These are phyloP conservation scores for Scaptomyza hsui DNA, from an alignment of 1,140 invertebrate genomes.

Conservation along the genomic window DNA sequence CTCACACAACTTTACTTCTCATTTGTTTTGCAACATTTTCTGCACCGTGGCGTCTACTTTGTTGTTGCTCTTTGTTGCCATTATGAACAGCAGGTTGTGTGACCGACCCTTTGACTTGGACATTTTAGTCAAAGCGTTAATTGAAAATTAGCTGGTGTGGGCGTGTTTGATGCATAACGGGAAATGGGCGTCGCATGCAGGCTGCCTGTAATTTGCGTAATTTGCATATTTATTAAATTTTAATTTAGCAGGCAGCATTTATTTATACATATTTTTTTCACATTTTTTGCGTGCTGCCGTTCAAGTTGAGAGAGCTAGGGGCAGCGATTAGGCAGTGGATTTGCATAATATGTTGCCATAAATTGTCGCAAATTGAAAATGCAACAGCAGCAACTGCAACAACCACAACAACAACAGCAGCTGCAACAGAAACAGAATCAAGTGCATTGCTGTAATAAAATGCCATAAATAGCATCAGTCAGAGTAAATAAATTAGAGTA, in stretches of 20 bases:
- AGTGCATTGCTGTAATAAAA: slow-evolving; percentile 24
- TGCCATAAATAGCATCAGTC: slow-evolving; percentile 71
- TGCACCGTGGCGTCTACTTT: slow-evolving; percentile 40
- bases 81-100: slow-evolving; percentile 27
- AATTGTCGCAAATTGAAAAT: slow-evolving; percentile 75
- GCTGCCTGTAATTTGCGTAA: slow-evolving; percentile 54
- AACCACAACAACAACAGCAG: slow-evolving; percentile 15
- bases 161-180: slow-evolving; percentile 35
- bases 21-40: slow-evolving; percentile 67
- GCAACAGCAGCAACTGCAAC: slow-evolving; percentile 9
- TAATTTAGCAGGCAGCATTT: slow-evolving; percentile 55
- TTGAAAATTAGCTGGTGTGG: slow-evolving; percentile 68
- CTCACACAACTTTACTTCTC: slow-evolving; percentile 16
- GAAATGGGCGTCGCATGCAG: slow-evolving; percentile 59
- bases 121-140: slow-evolving; percentile 57
- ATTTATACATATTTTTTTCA: not conserved
- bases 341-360: slow-evolving; percentile 75
- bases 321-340: slow-evolving; percentile 70
- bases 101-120: slow-evolving; percentile 57
- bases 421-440: slow-evolving; percentile 1
- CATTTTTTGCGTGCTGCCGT: not conserved
- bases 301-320: slow-evolving; percentile 3
- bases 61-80: slow-evolving; percentile 9
- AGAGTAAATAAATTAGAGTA: slow-evolving; percentile 76
- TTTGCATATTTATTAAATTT: slow-evolving; percentile 81